Conservation (phyloP, 2,797 vertebrate species). For the Hapalemur alaotrensis region DNA sequence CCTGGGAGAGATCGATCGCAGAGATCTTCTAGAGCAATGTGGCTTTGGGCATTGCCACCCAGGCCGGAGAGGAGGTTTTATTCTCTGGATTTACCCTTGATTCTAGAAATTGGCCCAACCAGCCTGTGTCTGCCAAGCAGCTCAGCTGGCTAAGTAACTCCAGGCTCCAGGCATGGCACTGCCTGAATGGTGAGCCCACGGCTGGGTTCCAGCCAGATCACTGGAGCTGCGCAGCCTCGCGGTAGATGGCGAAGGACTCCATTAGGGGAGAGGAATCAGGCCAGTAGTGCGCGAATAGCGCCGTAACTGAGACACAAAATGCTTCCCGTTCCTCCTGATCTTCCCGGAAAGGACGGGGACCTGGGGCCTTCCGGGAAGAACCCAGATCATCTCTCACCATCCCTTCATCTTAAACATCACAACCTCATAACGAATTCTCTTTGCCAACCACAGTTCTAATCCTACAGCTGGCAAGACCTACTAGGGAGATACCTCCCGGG, state of each 20-base stretch:
- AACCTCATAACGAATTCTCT: not conserved
- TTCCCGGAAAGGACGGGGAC: not conserved
- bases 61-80: not conserved
- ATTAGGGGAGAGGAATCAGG: not conserved
- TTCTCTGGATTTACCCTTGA: not conserved
- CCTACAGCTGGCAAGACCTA: not conserved
- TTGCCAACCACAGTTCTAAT: not conserved
- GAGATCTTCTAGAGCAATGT: too few species aligned
- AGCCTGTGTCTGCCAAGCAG: not conserved
- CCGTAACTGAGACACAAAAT: rapidly evolving
- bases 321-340: not conserved
- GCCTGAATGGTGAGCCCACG: not conserved
- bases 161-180: not conserved
- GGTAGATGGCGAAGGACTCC: not conserved
- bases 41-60: not conserved
- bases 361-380: not conserved
- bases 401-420: not conserved
- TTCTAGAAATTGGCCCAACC: not conserved
- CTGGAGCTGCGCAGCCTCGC: not conserved
- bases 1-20: rapidly evolving
- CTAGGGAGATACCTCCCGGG: not conserved
- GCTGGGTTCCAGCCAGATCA: not conserved
- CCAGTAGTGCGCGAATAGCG: rapidly evolving
- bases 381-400: not conserved
- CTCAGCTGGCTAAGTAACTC: not conserved